Conservation (phyloP, 1,140 invertebrate species). For the Carcinoscorpius rotundicauda region DNA sequence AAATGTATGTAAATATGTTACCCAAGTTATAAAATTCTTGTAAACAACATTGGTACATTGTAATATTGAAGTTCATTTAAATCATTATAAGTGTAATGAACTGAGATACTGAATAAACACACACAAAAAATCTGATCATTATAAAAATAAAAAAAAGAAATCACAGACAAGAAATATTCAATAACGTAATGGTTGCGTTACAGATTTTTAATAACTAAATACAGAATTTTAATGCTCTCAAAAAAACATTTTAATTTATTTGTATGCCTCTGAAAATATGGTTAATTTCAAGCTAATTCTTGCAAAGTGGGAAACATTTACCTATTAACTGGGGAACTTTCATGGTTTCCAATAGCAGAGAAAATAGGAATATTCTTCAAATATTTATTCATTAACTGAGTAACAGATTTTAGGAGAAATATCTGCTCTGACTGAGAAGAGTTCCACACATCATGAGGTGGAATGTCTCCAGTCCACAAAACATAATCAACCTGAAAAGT, state of each 20-base stretch:
- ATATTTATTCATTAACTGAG: constrained; percentile 59
- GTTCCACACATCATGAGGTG: constrained; percentile 95
- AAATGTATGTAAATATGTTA: no score
- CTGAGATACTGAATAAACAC: no score
- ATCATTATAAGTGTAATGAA: no score
- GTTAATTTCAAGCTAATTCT: no score
- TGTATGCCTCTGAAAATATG: no score
- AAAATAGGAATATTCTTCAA: constrained; percentile 88
- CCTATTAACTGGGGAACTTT: constrained; percentile 90
- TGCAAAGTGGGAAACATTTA: constrained; percentile 27
- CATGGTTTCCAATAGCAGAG: constrained; percentile 90
- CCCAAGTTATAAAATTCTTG: no score
- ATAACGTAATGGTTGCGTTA: not conserved
- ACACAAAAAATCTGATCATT: no score
- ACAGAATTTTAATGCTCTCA: no score
- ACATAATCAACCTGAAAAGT: constrained; percentile 80
- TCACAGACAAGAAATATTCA: not conserved
- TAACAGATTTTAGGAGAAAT: constrained; percentile 66
- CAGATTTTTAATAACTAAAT: no score
- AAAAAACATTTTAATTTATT: no score
- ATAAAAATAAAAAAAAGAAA: not conserved
- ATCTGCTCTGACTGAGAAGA: constrained; percentile 82
- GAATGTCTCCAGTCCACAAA: constrained; percentile 95
- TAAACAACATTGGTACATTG: no score
- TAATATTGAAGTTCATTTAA: no score